A percentile compares a stretch with the other conserved stretches of the same genome.
Conservation (phyloP, 2,113 vertebrate genomes). For the Nannospalax galili region DNA sequence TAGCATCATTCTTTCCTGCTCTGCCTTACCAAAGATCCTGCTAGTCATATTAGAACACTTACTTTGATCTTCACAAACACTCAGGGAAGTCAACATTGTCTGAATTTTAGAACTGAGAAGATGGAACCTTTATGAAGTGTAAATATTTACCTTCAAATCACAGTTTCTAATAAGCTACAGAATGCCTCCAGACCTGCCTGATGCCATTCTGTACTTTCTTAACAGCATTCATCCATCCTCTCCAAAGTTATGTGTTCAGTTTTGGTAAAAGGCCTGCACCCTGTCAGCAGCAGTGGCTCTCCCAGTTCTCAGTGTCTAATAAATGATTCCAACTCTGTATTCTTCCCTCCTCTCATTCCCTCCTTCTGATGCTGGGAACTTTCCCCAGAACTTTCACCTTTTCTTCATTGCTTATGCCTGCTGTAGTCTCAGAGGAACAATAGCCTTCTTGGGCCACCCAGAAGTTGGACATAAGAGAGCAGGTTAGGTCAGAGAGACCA, state of each 20-base stretch:
- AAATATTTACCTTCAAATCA: constrained; percentile 36
- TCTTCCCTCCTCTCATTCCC: not conserved
- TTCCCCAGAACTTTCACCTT: constrained; percentile 69
- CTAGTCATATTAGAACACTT: not conserved
- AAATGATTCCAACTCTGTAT: constrained; percentile 6
- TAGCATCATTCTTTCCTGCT: not conserved
- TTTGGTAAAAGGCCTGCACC: not conserved
- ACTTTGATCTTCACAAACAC: constrained; percentile 8
- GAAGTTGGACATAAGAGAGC: constrained; percentile 70
- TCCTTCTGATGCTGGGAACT: not conserved
- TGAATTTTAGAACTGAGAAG: constrained; percentile 41
- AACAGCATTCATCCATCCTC: not conserved
- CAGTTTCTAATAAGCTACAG: not conserved
- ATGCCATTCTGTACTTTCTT: not conserved
- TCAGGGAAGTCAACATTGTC: not conserved
- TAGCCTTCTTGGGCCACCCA: constrained; percentile 69
- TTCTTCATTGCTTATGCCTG: constrained; percentile 50
- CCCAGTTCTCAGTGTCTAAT: not conserved
- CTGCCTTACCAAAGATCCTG: not conserved
- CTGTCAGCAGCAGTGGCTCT: not conserved
- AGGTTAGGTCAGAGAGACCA: constrained; percentile 61
- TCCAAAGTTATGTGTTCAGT: not conserved
- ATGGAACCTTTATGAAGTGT: not conserved
- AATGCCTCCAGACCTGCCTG: not conserved
- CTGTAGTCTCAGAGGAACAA: constrained; percentile 55